Conservation (phyloP, 2,888 invertebrate species). For the Choristoneura rosaceana region DNA sequence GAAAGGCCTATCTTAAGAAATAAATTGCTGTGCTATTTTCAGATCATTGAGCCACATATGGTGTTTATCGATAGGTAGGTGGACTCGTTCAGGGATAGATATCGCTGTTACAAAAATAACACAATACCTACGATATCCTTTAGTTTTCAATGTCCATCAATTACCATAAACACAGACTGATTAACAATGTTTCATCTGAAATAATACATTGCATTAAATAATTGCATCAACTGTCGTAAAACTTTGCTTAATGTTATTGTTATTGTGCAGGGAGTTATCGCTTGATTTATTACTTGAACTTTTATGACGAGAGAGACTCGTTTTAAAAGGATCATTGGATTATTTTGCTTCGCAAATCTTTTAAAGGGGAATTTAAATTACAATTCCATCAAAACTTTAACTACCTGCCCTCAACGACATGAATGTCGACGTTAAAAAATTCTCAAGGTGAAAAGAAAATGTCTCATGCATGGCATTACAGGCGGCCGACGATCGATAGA, state of each 20-base stretch:
- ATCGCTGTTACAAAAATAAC: not conserved
- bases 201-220: conserved; percentile 13
- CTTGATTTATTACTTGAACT: conserved; percentile 20
- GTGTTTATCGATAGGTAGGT: not conserved
- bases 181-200: conserved; percentile 1
- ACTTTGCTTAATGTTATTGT: conserved; percentile 25
- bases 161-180: not conserved
- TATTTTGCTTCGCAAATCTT: conserved; percentile 24
- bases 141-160: not conserved
- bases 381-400: conserved; percentile 50
- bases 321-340: conserved; percentile 29
- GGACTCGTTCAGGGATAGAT: not conserved
- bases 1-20: not conserved
- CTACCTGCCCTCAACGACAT: conserved; percentile 56
- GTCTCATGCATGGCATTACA: conserved; percentile 70
- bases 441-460: conserved; percentile 76
- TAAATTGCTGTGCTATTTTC: conserved; percentile 8
- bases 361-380: conserved; percentile 31
- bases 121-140: not conserved
- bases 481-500: conserved; percentile 69
- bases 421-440: conserved; percentile 60
- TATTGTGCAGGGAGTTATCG: conserved; percentile 18
- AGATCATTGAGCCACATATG: conserved; percentile 1
- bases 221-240: conserved; percentile 23
- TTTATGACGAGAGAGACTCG: conserved; percentile 26